These are phyloP conservation scores for Pachyuromys duprasi DNA, from an alignment of 2,797 vertebrate species.

Conservation along the genomic window DNA sequence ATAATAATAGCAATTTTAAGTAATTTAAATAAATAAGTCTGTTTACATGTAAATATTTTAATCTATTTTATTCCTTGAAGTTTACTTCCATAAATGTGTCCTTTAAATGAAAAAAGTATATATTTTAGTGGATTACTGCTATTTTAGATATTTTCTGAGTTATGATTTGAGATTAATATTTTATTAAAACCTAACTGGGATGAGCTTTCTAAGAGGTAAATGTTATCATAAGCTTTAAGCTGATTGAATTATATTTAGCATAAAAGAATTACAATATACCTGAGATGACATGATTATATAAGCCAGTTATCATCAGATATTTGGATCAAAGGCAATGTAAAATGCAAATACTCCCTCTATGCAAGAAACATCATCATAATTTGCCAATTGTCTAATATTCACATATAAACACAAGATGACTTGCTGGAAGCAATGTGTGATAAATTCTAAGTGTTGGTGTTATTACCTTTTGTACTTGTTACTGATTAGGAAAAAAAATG, in stretches of 20 bases:
- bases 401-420: background rate
- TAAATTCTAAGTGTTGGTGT: background rate
- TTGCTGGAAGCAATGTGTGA: background rate
- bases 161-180: background rate
- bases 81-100: background rate
- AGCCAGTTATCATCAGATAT: background rate
- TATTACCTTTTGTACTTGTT: background rate
- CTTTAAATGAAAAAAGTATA: background rate
- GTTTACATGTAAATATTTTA: background rate
- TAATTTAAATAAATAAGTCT: background rate
- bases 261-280: background rate
- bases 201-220: background rate
- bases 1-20: background rate
- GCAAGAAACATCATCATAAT: background rate
- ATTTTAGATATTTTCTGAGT: constrained; percentile 11
- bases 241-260: background rate
- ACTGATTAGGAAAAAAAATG: background rate
- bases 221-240: background rate
- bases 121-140: background rate
- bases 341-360: background rate
- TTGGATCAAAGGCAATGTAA: background rate
- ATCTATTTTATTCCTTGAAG: background rate
- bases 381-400: background rate
- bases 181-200: constrained; percentile 10
- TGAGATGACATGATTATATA: background rate